A percentile compares a stretch with the other conserved stretches of the same genome.
Conservation (phyloP, 2,113 vertebrate genomes). For the Tragelaphus scriptus region DNA sequence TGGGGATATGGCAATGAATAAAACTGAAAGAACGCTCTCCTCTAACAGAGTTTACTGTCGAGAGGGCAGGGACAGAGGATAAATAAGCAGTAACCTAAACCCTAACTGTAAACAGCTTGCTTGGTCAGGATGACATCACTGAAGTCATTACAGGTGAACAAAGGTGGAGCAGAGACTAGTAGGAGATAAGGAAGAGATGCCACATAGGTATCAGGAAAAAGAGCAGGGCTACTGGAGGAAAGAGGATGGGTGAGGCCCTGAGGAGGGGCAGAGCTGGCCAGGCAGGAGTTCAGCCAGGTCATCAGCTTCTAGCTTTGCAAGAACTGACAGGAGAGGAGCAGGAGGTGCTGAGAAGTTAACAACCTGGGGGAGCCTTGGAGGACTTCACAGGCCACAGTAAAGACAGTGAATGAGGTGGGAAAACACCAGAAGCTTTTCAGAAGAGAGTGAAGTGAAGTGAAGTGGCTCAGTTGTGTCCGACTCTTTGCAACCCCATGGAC, state of each 20-base stretch:
- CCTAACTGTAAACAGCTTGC: background rate
- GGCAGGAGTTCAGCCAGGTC: background rate
- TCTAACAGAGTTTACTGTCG: background rate
- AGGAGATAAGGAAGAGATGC: background rate
- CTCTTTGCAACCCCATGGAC: too few relatives aligned
- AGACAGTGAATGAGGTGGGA: background rate
- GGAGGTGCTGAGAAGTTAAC: background rate
- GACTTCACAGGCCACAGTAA: background rate
- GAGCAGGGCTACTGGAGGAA: background rate
- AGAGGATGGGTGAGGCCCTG: background rate
- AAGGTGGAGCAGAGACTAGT: background rate
- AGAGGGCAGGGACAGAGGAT: background rate
- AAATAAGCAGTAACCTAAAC: background rate
- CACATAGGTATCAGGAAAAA: background rate
- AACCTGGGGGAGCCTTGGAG: background rate
- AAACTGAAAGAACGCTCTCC: background rate
- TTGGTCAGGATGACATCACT: background rate
- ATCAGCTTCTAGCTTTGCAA: background rate
- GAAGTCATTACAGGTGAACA: background rate
- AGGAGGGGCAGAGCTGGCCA: background rate
- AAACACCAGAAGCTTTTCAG: background rate
- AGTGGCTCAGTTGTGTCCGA: too few relatives aligned
- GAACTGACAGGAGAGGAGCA: background rate
- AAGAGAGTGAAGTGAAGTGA: background rate
- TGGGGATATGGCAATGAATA: background rate